Conservation (phyloP, 2,797 vertebrate genomes). For the Danio choprae region DNA sequence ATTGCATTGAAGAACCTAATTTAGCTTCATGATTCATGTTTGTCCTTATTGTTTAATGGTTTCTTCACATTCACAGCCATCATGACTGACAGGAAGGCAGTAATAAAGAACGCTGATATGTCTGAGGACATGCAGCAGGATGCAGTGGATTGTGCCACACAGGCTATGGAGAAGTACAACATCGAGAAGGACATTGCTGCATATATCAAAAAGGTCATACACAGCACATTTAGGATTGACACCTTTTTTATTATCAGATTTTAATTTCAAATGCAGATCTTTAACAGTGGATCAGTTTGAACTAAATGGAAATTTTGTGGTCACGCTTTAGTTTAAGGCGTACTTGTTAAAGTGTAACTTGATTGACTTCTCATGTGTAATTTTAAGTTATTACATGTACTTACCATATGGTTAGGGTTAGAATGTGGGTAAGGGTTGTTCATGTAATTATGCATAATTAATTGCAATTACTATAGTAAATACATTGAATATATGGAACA, state of each 20-base stretch:
- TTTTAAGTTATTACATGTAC: too few species aligned
- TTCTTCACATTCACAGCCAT: constrained; percentile 68
- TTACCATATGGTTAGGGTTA: too few species aligned
- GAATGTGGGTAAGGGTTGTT: too few species aligned
- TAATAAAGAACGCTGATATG: constrained; percentile 99
- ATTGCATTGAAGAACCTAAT: background rate
- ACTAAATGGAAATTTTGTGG: too few species aligned
- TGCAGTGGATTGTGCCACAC: constrained; percentile 96
- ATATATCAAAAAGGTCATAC: constrained; percentile 93
- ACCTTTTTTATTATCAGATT: background rate
- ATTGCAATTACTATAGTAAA: too few species aligned
- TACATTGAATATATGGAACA: too few species aligned
- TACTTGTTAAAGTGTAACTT: too few species aligned
- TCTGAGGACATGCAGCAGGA: constrained; percentile 99
- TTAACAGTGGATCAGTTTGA: too few species aligned
- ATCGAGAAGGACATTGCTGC: constrained; percentile 99
- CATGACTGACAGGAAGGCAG: constrained; percentile 98
- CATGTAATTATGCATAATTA: too few species aligned
- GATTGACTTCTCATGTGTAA: too few species aligned
- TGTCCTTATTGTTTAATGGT: background rate
- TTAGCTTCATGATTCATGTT: background rate
- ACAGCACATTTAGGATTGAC: background rate
- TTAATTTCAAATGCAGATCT: too few species aligned
- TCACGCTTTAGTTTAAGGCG: too few species aligned
- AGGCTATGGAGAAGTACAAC: constrained; percentile 99